These are phyloP conservation scores for Anthoscopus minutus DNA, from an alignment of 2,113 vertebrate species.

Conservation along the genomic window DNA sequence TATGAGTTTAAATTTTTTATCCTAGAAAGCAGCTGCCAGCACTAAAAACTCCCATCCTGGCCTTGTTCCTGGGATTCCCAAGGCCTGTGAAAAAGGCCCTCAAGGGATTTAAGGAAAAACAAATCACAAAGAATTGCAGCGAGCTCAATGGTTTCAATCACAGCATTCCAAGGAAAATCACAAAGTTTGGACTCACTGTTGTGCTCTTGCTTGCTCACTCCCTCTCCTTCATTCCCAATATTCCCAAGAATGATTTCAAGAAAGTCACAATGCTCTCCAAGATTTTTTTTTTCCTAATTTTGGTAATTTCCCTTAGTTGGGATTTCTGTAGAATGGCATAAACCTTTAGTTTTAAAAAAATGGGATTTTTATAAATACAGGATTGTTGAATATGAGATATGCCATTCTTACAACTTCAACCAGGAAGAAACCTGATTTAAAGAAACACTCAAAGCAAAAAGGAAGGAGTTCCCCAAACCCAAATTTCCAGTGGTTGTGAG, in stretches of 20 bases:
- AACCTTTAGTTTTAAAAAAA: not conserved
- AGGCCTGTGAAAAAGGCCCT: not conserved
- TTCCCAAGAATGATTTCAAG: not conserved
- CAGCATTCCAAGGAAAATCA: not conserved
- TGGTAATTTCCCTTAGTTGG: not conserved
- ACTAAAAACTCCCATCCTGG: not conserved
- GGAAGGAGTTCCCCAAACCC: rapidly evolving
- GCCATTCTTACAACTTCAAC: not conserved
- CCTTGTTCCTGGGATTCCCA: not conserved
- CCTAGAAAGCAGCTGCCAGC: not conserved
- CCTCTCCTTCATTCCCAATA: not conserved
- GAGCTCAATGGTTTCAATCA: not conserved
- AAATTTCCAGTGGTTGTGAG: not conserved
- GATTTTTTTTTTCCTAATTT: not conserved
- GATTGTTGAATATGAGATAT: not conserved
- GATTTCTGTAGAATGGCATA: not conserved
- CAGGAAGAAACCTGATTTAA: not conserved
- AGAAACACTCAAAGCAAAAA: not conserved
- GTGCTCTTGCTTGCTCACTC: rapidly evolving
- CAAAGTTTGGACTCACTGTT: rapidly evolving
- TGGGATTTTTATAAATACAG: not conserved
- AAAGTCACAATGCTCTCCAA: not conserved
- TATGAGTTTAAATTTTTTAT: not conserved
- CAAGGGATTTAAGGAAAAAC: not conserved
- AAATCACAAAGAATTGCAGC: not conserved